A percentile compares a stretch with the other conserved stretches of the same genome.
These are phyloP conservation scores for Chaetogeoica ovagalla DNA, from an alignment of 2,888 invertebrate genomes.

Conservation along the genomic window DNA sequence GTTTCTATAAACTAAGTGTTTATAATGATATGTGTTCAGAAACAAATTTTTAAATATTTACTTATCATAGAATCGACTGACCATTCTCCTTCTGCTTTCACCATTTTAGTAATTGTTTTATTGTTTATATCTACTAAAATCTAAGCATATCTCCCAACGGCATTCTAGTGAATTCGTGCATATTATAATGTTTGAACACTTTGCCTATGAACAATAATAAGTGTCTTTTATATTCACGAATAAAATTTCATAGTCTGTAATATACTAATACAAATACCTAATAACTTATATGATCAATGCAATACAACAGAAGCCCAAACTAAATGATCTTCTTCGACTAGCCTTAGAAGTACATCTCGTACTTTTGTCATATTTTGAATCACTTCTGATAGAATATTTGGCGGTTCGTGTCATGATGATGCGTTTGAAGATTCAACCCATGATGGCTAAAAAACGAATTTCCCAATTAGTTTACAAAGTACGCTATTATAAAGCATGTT, in stretches of 20 bases:
- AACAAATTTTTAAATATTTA: conserved; percentile 13
- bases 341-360: conserved; percentile 68
- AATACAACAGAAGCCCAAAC: conserved; percentile 80
- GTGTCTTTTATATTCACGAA: conserved; percentile 11
- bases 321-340: conserved; percentile 70
- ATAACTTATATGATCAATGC: conserved; percentile 75
- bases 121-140: conserved; percentile 84
- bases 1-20: conserved; percentile 61
- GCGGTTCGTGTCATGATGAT: conserved; percentile 37
- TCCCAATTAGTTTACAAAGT: neutral
- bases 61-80: conserved; percentile 39
- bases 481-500: neutral
- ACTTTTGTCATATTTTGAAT: conserved; percentile 59
- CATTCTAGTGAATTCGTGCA: conserved; percentile 62
- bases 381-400: conserved; percentile 36
- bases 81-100: conserved; percentile 31
- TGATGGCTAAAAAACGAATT: conserved; percentile 24
- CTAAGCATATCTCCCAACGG: conserved; percentile 70
- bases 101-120: conserved; percentile 43
- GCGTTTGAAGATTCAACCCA: conserved; percentile 40
- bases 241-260: conserved; percentile 2
- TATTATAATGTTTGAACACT: conserved; percentile 73
- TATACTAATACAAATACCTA: conserved; percentile 62
- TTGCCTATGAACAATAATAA: conserved; percentile 62
- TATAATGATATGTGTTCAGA: neutral